These are phyloP conservation scores for Terebella lapidaria DNA, from an alignment of 2,888 invertebrate species.

Conservation along the genomic window DNA sequence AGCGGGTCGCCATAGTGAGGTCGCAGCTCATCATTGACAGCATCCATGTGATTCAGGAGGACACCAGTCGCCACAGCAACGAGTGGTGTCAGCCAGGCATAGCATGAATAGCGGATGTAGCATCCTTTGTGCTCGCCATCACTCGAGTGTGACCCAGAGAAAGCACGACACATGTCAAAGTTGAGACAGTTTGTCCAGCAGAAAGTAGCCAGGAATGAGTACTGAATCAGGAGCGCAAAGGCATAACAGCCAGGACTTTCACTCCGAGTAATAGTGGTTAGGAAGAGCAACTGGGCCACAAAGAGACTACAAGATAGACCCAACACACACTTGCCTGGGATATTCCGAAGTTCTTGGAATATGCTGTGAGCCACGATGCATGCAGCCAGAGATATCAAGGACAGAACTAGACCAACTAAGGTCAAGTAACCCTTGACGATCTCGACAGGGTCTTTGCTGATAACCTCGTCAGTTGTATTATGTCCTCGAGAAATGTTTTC, in stretches of 20 bases:
- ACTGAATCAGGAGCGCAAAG: not conserved
- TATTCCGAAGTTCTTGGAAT: not conserved
- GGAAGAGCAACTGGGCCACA: constrained; percentile 5
- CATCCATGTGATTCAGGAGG: not conserved
- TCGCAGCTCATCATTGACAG: not conserved
- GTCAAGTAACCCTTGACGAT: not conserved
- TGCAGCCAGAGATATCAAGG: not conserved
- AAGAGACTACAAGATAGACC: not conserved
- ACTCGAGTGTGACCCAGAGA: not conserved
- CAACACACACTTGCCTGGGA: constrained; percentile 3
- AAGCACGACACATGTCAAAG: constrained; percentile 6
- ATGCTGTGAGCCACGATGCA: not conserved
- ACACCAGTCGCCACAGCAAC: not conserved
- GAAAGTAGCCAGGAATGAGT: constrained; percentile 6
- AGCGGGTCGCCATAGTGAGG: constrained; percentile 6
- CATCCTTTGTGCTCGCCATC: not conserved
- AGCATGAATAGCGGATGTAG: constrained; percentile 1
- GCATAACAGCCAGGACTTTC: not conserved
- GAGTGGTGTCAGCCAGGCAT: not conserved
- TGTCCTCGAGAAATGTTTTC: too few species aligned
- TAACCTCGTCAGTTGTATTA: too few species aligned
- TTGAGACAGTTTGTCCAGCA: constrained; percentile 6
- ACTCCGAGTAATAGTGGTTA: not conserved
- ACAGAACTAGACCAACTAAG: too few species aligned
- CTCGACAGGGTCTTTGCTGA: too few species aligned